Evolutionary conservation across 2,888 invertebrate species (phyloP).

Genomic region (Villa cingulata): DNA sequence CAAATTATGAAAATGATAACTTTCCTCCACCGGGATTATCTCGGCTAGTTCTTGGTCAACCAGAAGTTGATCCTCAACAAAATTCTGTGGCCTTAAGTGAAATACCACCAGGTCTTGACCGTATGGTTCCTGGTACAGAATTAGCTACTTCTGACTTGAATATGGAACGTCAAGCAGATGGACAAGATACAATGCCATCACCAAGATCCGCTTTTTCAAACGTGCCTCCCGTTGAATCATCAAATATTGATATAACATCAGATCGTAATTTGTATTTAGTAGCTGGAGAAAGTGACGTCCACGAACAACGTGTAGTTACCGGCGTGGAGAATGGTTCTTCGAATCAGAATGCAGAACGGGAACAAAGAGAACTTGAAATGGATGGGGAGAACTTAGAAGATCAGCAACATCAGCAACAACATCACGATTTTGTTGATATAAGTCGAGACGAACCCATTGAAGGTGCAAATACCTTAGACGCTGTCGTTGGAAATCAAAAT

Average conservation of each 20-base stretch:
- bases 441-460: slow-evolving; percentile 41
- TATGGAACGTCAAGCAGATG: slow-evolving; percentile 37
- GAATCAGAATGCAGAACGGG: slow-evolving; percentile 24
- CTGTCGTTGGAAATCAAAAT: slow-evolving; percentile 8
- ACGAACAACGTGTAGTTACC: slow-evolving; percentile 39
- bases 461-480: slow-evolving; percentile 35
- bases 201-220: slow-evolving; percentile 12
- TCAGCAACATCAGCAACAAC: slow-evolving; percentile 16
- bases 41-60: slow-evolving; percentile 52
- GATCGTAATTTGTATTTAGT: slow-evolving; percentile 28
- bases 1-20: slow-evolving; percentile 33
- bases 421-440: slow-evolving; percentile 12
- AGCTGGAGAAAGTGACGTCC: slow-evolving; percentile 25
- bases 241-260: slow-evolving; percentile 19
- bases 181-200: slow-evolving; percentile 28
- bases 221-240: slow-evolving; percentile 8
- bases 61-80: slow-evolving; percentile 38
- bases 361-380: slow-evolving; percentile 43
- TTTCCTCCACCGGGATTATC: slow-evolving; percentile 51
- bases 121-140: slow-evolving; percentile 40
- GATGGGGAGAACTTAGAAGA: slow-evolving; percentile 46
- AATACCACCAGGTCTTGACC: slow-evolving; percentile 39
- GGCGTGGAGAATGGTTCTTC: slow-evolving; percentile 39
- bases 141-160: slow-evolving; percentile 32
- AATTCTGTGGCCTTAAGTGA: slow-evolving; percentile 21